Evolutionary conservation across 2,797 vertebrate genomes (phyloP), one percentile per base, ranked within the genome.

Genomic region (Smutsia gigantea): DNA sequence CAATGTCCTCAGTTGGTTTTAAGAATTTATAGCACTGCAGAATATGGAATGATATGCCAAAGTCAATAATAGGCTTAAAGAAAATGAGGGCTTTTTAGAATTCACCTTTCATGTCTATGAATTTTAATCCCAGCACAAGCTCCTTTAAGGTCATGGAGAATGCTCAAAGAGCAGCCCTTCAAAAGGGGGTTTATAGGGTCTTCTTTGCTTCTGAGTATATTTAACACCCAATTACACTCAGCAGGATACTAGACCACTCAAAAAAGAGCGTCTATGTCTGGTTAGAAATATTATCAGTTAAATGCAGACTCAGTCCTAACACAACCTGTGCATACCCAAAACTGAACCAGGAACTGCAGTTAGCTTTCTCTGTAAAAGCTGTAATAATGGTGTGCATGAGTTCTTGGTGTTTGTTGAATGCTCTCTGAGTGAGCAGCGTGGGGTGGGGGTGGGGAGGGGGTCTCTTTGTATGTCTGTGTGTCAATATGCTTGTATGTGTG

Each of bases 21-120:
- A 75, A 88, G 81, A 96, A 91, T 97, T 95, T 90, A 84, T 77
- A 93, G 61, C 64, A 49, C 49, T 87, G 53, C 23, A 75, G 74
- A 94, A 92, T 84, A 92, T 23, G 37, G 37, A 93, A 89, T 87
- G 61, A 90, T 78, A 82, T 84, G 51, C 87, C 61, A 81, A 96
- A 89, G 75, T 87, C 74, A 95, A 69, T 89, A 85, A 85, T 14
- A 63, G 66, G 31, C 63, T 92, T 94, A 39, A 77, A 90, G 75
- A 82, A 95, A 96, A 87, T 87, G 23, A 53, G 2, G n/a, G 21
- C 57, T 95, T 53, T 64, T 90, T 84, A 84, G 68, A 49, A 94
- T 92, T 94, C 93, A 83, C 37, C 13, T 86, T 95, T 94, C 51
- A 0, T 27, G n/a, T 72, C 90, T 96, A 61, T 83, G 69, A 93